Evolutionary conservation across 1,140 invertebrate genomes (phyloP).

Genomic region (Drosophila subobscura): DNA sequence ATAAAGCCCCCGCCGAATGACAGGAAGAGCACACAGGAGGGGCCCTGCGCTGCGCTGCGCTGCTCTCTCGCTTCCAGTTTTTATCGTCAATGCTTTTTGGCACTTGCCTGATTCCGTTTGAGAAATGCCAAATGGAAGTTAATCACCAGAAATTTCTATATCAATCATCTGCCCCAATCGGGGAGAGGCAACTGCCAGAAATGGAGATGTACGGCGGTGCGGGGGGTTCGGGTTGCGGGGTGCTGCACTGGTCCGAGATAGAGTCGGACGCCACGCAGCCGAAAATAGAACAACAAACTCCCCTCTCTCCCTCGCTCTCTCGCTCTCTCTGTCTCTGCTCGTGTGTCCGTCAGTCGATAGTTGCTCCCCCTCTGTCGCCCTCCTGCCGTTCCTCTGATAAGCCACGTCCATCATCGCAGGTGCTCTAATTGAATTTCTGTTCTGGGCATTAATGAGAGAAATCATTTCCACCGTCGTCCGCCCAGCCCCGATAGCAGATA

Average conservation of each 20-base stretch:
- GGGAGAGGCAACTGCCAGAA: not conserved
- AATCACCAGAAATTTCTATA: slow-evolving; percentile 43
- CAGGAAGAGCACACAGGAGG: not conserved
- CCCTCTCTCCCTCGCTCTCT: slow-evolving; percentile 20
- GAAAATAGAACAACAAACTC: slow-evolving; percentile 20
- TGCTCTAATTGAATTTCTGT: slow-evolving; percentile 51
- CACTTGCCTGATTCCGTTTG: slow-evolving; percentile 37
- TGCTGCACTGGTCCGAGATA: slow-evolving; percentile 33
- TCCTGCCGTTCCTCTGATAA: slow-evolving; percentile 25
- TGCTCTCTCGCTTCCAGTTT: not conserved
- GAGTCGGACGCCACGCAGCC: slow-evolving; percentile 6
- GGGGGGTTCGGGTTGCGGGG: not conserved
- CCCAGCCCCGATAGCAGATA: slow-evolving; percentile 27
- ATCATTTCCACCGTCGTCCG: slow-evolving; percentile 19
- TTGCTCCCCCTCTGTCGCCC: not conserved
- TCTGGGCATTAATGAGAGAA: slow-evolving; percentile 53
- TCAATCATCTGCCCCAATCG: slow-evolving; percentile 63
- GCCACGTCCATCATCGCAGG: slow-evolving; percentile 52
- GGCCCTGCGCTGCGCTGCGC: not conserved
- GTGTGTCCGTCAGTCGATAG: too few relatives aligned
- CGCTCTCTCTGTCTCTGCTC: not conserved
- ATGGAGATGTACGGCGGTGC: too few relatives aligned
- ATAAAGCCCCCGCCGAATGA: slow-evolving; percentile 8
- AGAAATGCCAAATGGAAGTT: slow-evolving; percentile 42
- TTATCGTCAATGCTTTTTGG: slow-evolving; percentile 17